Evolutionary conservation across 2,888 invertebrate species (phyloP).

Genomic region (Nipponacmea schrenckii): DNA sequence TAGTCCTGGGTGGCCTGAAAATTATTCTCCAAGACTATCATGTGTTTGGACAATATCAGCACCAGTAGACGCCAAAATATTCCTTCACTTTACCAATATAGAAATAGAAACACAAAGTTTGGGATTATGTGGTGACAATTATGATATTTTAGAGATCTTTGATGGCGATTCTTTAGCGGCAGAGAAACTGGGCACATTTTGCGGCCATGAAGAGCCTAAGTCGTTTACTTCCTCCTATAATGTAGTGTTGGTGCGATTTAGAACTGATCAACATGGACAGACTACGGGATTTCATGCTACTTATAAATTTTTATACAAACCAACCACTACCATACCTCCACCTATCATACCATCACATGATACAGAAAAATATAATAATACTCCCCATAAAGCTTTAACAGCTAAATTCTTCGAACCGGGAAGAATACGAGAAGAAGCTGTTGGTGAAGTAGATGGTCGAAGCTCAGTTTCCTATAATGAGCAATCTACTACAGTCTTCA

Average conservation of each 20-base stretch:
- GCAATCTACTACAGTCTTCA: not conserved
- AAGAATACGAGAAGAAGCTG: slow-evolving; percentile 1
- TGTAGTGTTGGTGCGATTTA: slow-evolving; percentile 51
- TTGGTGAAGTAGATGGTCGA: not conserved
- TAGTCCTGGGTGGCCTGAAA: slow-evolving; percentile 59
- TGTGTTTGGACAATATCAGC: slow-evolving; percentile 58
- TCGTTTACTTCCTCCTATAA: slow-evolving; percentile 43
- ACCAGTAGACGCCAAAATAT: slow-evolving; percentile 44
- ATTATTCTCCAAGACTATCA: slow-evolving; percentile 47
- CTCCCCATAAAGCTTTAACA: slow-evolving; percentile 18
- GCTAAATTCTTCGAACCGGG: slow-evolving; percentile 23
- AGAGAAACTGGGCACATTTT: slow-evolving; percentile 37
- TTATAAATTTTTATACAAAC: slow-evolving; percentile 44
- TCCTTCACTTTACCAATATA: slow-evolving; percentile 51
- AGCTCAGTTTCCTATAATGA: slow-evolving; percentile 7
- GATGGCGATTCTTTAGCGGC: slow-evolving; percentile 33
- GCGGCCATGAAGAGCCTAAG: slow-evolving; percentile 36
- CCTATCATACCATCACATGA: slow-evolving; percentile 11
- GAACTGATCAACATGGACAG: slow-evolving; percentile 54
- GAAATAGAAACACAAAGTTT: slow-evolving; percentile 56
- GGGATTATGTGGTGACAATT: slow-evolving; percentile 46
- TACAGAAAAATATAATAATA: not conserved
- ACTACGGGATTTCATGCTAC: slow-evolving; percentile 60
- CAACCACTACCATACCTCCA: slow-evolving; percentile 25
- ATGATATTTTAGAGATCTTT: slow-evolving; percentile 49